These are phyloP conservation scores for Drosophila neotestacea DNA, from an alignment of 2,888 invertebrate genomes.

Conservation along the genomic window DNA sequence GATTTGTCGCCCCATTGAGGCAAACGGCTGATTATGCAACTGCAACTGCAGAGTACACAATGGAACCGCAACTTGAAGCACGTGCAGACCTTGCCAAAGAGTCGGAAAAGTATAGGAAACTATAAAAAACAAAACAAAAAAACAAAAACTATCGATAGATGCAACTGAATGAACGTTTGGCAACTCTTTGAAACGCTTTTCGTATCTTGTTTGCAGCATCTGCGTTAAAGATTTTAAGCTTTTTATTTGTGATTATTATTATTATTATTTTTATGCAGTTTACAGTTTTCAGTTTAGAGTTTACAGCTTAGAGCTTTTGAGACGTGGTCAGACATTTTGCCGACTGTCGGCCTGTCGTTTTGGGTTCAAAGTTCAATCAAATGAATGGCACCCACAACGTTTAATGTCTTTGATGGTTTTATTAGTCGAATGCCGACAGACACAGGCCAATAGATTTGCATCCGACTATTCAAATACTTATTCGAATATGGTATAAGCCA, in stretches of 20 bases:
- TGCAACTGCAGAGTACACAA: slow-evolving; percentile 66
- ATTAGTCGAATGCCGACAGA: slow-evolving; percentile 73
- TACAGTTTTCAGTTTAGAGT: slow-evolving; percentile 25
- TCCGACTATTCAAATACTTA: slow-evolving; percentile 33
- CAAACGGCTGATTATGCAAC: slow-evolving; percentile 63
- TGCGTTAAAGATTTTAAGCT: slow-evolving; percentile 32
- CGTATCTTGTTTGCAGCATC: slow-evolving; percentile 73
- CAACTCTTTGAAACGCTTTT: slow-evolving; percentile 61
- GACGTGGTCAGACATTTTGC: slow-evolving; percentile 52
- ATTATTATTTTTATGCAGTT: slow-evolving; percentile 62
- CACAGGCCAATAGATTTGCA: slow-evolving; percentile 50
- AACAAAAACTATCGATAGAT: slow-evolving; percentile 24
- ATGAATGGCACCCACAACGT: slow-evolving; percentile 79
- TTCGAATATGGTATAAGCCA: slow-evolving; percentile 20
- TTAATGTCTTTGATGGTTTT: slow-evolving; percentile 81
- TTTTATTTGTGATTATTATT: slow-evolving; percentile 70
- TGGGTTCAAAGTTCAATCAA: slow-evolving; percentile 76
- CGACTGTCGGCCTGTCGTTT: slow-evolving; percentile 26
- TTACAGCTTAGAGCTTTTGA: slow-evolving; percentile 28
- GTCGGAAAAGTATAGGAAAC: slow-evolving; percentile 5
- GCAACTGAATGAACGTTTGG: slow-evolving; percentile 43
- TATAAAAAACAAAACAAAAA: slow-evolving; percentile 1
- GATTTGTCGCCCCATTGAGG: slow-evolving; percentile 72
- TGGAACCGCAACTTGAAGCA: slow-evolving; percentile 53
- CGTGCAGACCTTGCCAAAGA: slow-evolving; percentile 72